Evolutionary conservation across 2,888 invertebrate species (phyloP).

Genomic region (Tenthredo notha): DNA sequence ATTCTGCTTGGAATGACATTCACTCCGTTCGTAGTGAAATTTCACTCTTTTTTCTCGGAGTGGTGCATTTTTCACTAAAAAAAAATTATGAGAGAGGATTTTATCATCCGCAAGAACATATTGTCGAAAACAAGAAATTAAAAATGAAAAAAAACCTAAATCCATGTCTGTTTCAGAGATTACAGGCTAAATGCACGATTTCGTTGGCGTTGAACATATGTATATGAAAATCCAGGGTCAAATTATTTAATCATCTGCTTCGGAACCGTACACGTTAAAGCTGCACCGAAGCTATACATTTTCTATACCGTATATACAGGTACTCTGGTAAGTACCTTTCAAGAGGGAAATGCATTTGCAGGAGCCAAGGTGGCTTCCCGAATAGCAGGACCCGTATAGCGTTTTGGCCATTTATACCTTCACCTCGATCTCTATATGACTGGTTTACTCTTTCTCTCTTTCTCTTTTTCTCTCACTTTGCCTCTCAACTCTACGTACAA

Average conservation of each 20-base stretch:
- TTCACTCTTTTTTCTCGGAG: too few relatives aligned
- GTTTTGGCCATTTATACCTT: slow-evolving; percentile 16
- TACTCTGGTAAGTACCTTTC: not conserved
- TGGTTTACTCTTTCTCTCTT: not conserved
- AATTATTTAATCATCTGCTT: not conserved
- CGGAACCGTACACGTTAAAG: not conserved
- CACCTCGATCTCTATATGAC: not conserved
- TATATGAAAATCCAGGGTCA: not conserved
- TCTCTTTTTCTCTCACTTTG: not conserved
- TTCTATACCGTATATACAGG: not conserved
- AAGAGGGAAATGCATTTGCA: slow-evolving; percentile 34
- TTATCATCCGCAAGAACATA: not conserved
- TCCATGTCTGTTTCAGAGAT: not conserved
- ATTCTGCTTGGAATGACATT: too few relatives aligned
- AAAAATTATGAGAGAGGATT: too few relatives aligned
- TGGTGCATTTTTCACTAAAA: too few relatives aligned
- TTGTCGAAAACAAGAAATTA: not conserved
- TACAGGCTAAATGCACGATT: not conserved
- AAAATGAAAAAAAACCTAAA: not conserved
- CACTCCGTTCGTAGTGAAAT: too few relatives aligned
- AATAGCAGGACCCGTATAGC: not conserved
- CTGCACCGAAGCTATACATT: not conserved
- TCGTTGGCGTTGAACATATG: not conserved
- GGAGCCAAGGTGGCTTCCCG: slow-evolving; percentile 20
- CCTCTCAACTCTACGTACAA: slow-evolving; percentile 41